Evolutionary conservation across 2,797 vertebrate genomes (phyloP), one percentile per base, ranked within the genome.

Genomic region (Naso thynnoides): DNA sequence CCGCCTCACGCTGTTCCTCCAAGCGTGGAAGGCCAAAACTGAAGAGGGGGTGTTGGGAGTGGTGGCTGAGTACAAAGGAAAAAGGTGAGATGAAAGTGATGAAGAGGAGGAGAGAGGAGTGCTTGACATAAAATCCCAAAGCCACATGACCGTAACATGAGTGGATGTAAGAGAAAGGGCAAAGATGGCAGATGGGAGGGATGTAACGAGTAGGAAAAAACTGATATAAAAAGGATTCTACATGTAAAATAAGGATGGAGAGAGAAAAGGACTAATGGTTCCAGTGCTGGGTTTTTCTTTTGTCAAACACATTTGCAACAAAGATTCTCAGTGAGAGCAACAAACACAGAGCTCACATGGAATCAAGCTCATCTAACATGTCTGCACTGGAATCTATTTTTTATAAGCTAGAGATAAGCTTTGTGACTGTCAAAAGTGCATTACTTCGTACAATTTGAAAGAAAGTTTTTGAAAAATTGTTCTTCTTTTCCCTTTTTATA

Each of bases 1-100:
- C 85, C 72, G 84, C 86, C 78, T 83, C 85, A 77, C 57, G 19
- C 85, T 92, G 89, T 83, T 93, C 89, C 75, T 91, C 68, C 88
- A 90, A 92, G 91, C 91, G 67, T 88, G 85, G 89, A 89, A 72
- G 87, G 85, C 86, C 78, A 70, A 74, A 75, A 82, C 60, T 48
- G 38, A 65, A 68, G 70, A 69, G 59, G 53, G 53, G 62, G 50
- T 52, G 55, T 8, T 2, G 3, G 59, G 57, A 61, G 72, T 66
- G 69, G 82, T 69, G 81, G 77, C 24, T 58, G 77, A 61, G 44
- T 7, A 44, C 33, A 2, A 41, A 60, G 44, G 42, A 74, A 67
- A 68, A 82, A 86, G 69, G 71, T 78, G 70, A 87, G 61, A 80
- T 85, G 83, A 83, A 86, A 78, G 72, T 68, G 79, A 90, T 76